Evolutionary conservation across 2,113 vertebrate genomes (phyloP).

Genomic region (Empidonax traillii): DNA sequence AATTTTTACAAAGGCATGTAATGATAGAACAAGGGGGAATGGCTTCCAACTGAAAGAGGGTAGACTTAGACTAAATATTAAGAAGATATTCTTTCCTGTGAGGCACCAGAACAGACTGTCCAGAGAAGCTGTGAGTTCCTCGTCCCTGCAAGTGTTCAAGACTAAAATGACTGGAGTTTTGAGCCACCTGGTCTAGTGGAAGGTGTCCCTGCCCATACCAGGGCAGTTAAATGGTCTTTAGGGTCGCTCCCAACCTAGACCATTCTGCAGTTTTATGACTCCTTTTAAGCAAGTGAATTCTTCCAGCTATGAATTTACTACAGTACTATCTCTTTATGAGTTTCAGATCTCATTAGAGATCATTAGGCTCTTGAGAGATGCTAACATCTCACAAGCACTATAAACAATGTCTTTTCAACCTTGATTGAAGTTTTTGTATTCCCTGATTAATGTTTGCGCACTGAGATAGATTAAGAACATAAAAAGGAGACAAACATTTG

Average conservation of each 20-base stretch:
- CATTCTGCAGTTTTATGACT: background rate
- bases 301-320: slow-evolving; percentile 13
- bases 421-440: slow-evolving; percentile 32
- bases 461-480: slow-evolving; percentile 25
- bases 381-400: background rate
- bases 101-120: background rate
- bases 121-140: background rate
- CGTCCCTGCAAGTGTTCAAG: background rate
- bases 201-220: background rate
- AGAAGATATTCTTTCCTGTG: background rate
- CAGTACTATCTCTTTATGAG: background rate
- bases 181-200: background rate
- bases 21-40: background rate
- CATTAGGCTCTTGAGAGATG: slow-evolving; percentile 33
- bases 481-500: background rate
- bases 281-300: background rate
- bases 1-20: background rate
- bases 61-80: background rate
- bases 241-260: background rate
- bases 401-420: slow-evolving; percentile 20
- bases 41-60: background rate
- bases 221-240: background rate
- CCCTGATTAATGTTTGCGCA: slow-evolving; percentile 50
- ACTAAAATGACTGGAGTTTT: background rate
- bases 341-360: slow-evolving; percentile 48